Conservation (phyloP, 2,113 vertebrate species). For the Ctenodactylus gundi region DNA sequence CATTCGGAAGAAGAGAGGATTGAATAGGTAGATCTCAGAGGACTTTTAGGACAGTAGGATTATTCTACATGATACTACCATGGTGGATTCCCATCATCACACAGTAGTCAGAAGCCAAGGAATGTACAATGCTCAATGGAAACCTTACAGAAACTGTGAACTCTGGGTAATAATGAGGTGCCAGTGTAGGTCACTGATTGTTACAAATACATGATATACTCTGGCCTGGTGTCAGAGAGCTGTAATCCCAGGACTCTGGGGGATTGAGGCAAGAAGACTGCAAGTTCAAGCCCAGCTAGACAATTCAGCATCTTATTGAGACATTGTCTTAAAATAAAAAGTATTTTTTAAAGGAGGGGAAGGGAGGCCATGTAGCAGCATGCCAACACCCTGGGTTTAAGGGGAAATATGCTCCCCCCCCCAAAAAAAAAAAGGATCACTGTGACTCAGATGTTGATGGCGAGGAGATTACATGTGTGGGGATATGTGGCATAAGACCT, state of each 20-base stretch:
- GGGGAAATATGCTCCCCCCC: too few species aligned
- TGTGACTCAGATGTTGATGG: neutral
- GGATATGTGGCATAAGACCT: neutral
- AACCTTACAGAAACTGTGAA: neutral
- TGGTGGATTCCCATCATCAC: neutral
- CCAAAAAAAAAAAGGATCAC: too few species aligned
- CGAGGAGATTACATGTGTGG: neutral
- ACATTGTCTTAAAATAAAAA: too few species aligned
- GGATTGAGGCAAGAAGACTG: too few species aligned
- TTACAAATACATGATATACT: neutral
- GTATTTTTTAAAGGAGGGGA: too few species aligned
- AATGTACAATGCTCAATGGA: neutral
- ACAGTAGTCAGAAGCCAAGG: neutral
- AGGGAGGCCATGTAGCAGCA: too few species aligned
- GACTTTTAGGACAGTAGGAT: neutral
- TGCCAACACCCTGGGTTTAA: too few species aligned
- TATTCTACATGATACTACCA: neutral
- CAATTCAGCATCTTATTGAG: too few species aligned
- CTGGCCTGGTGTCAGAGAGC: neutral
- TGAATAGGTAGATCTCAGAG: neutral
- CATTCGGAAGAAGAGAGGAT: neutral
- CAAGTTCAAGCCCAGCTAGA: too few species aligned
- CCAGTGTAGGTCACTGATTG: neutral
- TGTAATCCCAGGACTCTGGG: too few species aligned
- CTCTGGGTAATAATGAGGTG: neutral